Percentiles rank a stretch among this genome's conserved stretches.
phyloP scores from a whole-genome alignment of 2,888 invertebrate genomes.

The Drosophila parthenogenetica region DNA sequence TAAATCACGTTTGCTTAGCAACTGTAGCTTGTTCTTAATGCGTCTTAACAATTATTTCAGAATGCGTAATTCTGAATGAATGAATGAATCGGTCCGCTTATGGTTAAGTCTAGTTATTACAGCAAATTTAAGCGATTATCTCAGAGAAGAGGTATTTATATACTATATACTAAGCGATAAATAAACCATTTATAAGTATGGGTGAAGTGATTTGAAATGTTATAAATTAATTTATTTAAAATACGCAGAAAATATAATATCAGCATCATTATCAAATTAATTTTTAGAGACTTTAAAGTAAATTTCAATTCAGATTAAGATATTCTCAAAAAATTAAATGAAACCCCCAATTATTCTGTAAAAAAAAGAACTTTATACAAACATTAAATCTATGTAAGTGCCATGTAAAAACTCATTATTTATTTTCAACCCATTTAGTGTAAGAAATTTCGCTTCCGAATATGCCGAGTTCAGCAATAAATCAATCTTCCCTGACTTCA shows the following conservation, averaged over 20 bases:
- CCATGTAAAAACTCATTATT: conserved; percentile 1
- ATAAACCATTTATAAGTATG: no score
- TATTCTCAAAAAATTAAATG: no score
- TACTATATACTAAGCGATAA: no score
- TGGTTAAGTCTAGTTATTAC: neutral
- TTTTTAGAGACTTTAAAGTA: no score
- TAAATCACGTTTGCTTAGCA: conserved; percentile 38
- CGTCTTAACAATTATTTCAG: conserved; percentile 33
- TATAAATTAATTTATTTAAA: no score
- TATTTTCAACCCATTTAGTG: neutral
- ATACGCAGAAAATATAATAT: no score
- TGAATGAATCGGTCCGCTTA: conserved; percentile 7
- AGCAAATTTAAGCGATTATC: neutral
- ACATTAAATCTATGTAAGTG: neutral
- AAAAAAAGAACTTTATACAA: neutral
- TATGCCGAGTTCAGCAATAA: conserved; percentile 9
- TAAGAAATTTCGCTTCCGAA: conserved; percentile 2
- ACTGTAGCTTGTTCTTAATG: conserved; percentile 47
- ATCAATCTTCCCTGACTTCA: conserved; percentile 24
- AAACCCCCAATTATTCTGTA: no score
- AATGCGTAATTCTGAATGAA: conserved; percentile 24
- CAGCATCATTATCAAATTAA: no score
- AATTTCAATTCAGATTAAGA: no score
- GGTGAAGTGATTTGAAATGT: no score
- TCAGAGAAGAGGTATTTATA: neutral